Conservation (phyloP, 2,888 invertebrate species). For the Rambutsinella grinnellia region DNA sequence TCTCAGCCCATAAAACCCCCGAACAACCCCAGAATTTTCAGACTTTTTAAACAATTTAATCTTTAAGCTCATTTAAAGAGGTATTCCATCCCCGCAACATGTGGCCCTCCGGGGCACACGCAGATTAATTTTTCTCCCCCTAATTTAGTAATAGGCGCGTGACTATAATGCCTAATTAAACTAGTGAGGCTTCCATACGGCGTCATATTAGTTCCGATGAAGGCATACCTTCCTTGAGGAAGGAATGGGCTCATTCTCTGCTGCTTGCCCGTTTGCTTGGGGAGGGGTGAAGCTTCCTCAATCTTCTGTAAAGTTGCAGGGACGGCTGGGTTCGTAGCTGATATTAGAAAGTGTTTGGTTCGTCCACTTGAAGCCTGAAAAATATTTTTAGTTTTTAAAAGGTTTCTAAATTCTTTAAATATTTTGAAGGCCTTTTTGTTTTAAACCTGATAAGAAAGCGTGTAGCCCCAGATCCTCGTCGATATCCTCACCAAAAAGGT, state of each 20-base stretch:
- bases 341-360: constrained; percentile 58
- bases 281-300: constrained; percentile 9
- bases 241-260: constrained; percentile 42
- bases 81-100: constrained; percentile 51
- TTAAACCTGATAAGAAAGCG: constrained; percentile 57
- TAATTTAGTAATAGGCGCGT: constrained; percentile 57
- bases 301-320: constrained; percentile 34
- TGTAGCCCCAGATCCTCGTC: constrained; percentile 56
- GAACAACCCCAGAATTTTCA: no score
- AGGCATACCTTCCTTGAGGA: constrained; percentile 54
- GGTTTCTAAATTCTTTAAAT: not conserved
- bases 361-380: constrained; percentile 35
- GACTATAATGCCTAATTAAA: constrained; percentile 54
- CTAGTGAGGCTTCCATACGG: constrained; percentile 53
- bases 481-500: constrained; percentile 55
- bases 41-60: no score
- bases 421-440: not conserved
- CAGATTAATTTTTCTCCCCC: constrained; percentile 50
- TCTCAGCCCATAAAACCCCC: no score
- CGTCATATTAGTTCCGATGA: constrained; percentile 59
- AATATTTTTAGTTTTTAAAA: no score
- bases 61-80: constrained; percentile 36
- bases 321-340: constrained; percentile 49
- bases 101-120: constrained; percentile 54
- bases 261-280: constrained; percentile 32